Evolutionary conservation across 2,888 invertebrate species (phyloP), one percentile per base, ranked within the genome.

Genomic region (Monoplex corrugatus): DNA sequence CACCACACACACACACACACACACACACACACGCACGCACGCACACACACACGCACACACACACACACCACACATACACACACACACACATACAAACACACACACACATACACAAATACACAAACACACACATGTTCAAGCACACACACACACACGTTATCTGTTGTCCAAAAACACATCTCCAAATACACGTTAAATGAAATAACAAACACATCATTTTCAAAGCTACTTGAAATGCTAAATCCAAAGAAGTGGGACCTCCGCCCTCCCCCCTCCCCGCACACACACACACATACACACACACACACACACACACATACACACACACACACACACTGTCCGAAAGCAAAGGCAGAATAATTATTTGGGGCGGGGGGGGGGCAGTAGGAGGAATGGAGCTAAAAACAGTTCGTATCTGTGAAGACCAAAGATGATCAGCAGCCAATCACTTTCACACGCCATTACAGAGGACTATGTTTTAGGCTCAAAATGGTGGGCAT

Each of bases 21-120:
- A 72, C 72, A 32, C 72, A 72, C 72, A 32, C 72, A 72, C 35
- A 72, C 72, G 16, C 72, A 72, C n/a, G 72, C 72, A 72, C 72
- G 35, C 72, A 72, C 72, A 16, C 50, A 50, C 50, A 13, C 50
- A 50, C 10, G 28, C 16, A 28, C 57, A 57, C 19, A 16, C 57
- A 2, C 3, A 57, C 10, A 1, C 2, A 57, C 10, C 57, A 57
- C 28, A 10, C 50, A 50, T 50, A 16, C 50, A 50, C 16, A 16
- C 50, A 50, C 16, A 50, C 16, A 16, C 10, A 16, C 16, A 50
- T 50, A 16, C 16, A 50, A 13, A 16, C 16, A 50, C 16, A 16
- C 16, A 50, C 16, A 16, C 16, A 50, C 16, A 16, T 50, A 50
- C 16, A 16, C 16, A 50, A 13, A 16, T 50, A 50, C n/a, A n/a